Evolutionary conservation across 2,797 vertebrate genomes (phyloP).

Genomic region (Girardinus metallicus): DNA sequence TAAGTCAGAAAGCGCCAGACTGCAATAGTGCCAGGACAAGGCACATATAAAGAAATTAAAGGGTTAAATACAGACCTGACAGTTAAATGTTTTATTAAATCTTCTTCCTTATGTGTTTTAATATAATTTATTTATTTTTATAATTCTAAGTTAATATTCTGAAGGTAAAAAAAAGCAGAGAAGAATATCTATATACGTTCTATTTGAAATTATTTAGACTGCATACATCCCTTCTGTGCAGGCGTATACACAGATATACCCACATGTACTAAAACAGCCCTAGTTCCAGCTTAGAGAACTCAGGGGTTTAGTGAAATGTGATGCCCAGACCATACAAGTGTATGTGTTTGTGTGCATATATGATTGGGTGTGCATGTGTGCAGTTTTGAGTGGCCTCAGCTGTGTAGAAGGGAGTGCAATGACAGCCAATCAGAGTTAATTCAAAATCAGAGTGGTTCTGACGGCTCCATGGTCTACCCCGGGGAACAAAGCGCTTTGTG

Average conservation of each 20-base stretch:
- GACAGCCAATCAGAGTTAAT: constrained; percentile 82
- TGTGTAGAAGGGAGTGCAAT: constrained; percentile 76
- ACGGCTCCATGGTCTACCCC: constrained; percentile 71
- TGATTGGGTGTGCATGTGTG: constrained; percentile 42
- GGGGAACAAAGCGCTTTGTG: constrained; percentile 72
- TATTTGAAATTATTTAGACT: constrained; percentile 34
- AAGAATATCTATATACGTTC: neutral
- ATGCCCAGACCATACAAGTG: constrained; percentile 67
- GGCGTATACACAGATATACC: constrained; percentile 44
- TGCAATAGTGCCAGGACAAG: neutral
- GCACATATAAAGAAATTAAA: neutral
- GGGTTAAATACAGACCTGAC: neutral
- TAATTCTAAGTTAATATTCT: constrained; percentile 10
- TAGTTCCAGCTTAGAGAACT: constrained; percentile 66
- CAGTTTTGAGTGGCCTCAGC: constrained; percentile 79
- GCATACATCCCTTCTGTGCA: constrained; percentile 34
- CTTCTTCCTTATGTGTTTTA: neutral
- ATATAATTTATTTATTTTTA: neutral
- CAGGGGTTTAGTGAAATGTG: constrained; percentile 77
- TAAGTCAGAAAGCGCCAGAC: neutral
- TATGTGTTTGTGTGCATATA: constrained; percentile 36
- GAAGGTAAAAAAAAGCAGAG: constrained; percentile 16
- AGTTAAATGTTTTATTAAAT: neutral
- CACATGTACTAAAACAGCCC: constrained; percentile 68
- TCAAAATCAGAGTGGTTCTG: constrained; percentile 81